A percentile compares a stretch with the other conserved stretches of the same genome.
phyloP scores from a whole-genome alignment of 92 coral and sea anemone species.

The Actinostola sp. region DNA sequence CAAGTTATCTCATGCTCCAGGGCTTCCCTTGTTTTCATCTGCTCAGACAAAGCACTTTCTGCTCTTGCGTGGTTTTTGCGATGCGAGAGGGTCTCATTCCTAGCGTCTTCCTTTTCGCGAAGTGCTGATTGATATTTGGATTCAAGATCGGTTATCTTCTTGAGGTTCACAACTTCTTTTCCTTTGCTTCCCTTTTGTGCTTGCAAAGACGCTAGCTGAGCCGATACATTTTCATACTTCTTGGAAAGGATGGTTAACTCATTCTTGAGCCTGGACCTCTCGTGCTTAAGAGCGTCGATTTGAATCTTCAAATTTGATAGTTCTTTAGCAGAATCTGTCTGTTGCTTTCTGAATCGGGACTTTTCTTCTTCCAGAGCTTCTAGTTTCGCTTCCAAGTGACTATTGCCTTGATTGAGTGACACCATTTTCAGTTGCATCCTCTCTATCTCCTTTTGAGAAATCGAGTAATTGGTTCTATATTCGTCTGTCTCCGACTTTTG shows the following conservation, averaged over 20 bases:
- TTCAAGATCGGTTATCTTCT: conserved; percentile 75
- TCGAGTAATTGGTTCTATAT: conserved; percentile 54
- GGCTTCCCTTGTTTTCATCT: conserved; percentile 55
- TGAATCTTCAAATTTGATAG: conserved; percentile 64
- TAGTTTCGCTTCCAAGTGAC: conserved; percentile 66
- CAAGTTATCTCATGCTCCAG: conserved; percentile 68
- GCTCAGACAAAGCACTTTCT: conserved; percentile 72
- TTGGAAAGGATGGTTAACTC: conserved; percentile 64
- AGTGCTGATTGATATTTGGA: conserved; percentile 66
- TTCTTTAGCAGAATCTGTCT: conserved; percentile 51
- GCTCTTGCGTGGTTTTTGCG: conserved; percentile 75
- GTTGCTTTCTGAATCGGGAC: conserved; percentile 54
- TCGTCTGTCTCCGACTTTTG: conserved; percentile 58
- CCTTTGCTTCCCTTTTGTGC: conserved; percentile 40
- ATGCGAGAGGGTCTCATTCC: conserved; percentile 61
- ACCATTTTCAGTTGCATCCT: conserved; percentile 56
- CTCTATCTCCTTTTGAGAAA: conserved; percentile 72
- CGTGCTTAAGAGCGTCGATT: conserved; percentile 73
- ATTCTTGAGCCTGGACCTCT: conserved; percentile 61
- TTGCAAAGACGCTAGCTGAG: conserved; percentile 55
- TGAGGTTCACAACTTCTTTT: conserved; percentile 66
- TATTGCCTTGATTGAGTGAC: conserved; percentile 56
- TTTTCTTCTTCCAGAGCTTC: conserved; percentile 73
- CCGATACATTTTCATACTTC: conserved; percentile 67
- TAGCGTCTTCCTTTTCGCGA: conserved; percentile 76